These are phyloP conservation scores for Pangasianodon gigas DNA, from an alignment of 2,113 vertebrate genomes.

Conservation along the genomic window DNA sequence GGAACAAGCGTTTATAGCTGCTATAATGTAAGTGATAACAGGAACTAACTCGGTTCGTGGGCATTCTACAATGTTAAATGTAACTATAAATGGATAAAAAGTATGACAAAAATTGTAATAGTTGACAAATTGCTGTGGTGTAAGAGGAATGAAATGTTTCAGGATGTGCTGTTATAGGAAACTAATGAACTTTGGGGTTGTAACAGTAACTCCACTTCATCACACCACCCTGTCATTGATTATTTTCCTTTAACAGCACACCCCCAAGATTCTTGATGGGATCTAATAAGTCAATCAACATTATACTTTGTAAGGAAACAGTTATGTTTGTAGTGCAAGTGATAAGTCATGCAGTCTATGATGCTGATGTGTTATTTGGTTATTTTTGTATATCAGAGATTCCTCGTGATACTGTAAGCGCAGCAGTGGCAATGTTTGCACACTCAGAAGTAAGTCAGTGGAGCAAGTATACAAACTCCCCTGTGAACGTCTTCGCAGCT, in stretches of 20 bases:
- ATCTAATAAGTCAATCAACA: neutral
- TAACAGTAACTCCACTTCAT: neutral
- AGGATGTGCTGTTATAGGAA: no score
- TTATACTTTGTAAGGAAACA: neutral
- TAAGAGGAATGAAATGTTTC: no score
- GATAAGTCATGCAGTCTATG: neutral
- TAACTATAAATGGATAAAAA: neutral
- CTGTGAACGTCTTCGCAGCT: conserved; percentile 27
- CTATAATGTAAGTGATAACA: no score
- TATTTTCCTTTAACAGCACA: neutral
- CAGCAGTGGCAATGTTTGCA: conserved; percentile 16
- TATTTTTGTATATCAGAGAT: neutral
- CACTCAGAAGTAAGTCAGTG: conserved; percentile 49
- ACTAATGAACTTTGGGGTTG: no score
- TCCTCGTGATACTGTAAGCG: neutral
- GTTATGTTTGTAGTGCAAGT: neutral
- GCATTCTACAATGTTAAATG: no score
- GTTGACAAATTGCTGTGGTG: no score
- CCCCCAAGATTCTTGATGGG: neutral
- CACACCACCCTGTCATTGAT: neutral
- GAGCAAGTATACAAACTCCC: conserved; percentile 46
- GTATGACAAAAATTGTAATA: neutral
- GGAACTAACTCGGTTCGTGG: no score
- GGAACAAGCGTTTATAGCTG: no score
- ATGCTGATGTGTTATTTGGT: neutral